Evolutionary conservation across 2,888 invertebrate genomes (phyloP).

Genomic region (Harpalus rufipes): DNA sequence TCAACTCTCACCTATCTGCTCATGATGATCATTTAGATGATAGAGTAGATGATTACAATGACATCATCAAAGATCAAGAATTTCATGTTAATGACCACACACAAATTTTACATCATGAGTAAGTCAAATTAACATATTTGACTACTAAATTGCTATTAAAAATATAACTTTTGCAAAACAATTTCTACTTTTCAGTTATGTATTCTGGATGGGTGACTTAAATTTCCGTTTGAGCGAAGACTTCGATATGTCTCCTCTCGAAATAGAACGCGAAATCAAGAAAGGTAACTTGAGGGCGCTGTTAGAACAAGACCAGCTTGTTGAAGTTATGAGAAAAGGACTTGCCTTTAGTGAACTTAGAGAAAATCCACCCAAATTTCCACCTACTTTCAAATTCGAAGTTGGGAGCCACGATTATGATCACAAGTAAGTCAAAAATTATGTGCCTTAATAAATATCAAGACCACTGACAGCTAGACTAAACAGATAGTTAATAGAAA

Average conservation of each 20-base stretch:
- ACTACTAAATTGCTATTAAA: no score
- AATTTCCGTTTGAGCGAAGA: slow-evolving; percentile 90
- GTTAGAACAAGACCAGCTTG: slow-evolving; percentile 88
- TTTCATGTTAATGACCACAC: slow-evolving; percentile 88
- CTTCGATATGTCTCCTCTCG: slow-evolving; percentile 81
- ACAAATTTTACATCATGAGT: slow-evolving; percentile 95
- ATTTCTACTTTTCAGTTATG: slow-evolving; percentile 88
- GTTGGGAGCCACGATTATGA: slow-evolving; percentile 88
- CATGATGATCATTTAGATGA: slow-evolving; percentile 92
- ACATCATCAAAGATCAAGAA: slow-evolving; percentile 89
- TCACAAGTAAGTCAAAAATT: slow-evolving; percentile 87
- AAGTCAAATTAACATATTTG: no score
- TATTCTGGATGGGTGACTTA: slow-evolving; percentile 95
- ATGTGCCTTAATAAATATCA: no score
- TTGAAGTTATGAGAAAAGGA: slow-evolving; percentile 84
- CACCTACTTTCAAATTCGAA: slow-evolving; percentile 93
- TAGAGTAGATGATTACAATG: slow-evolving; percentile 92
- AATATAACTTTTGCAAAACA: no score
- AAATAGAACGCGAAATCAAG: slow-evolving; percentile 83
- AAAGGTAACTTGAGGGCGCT: slow-evolving; percentile 84
- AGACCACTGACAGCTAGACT: no score
- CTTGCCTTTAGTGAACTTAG: slow-evolving; percentile 91
- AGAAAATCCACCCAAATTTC: slow-evolving; percentile 87
- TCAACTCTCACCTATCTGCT: slow-evolving; percentile 94
- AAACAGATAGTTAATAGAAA: no score